phyloP scores from a whole-genome alignment of 2,113 vertebrate genomes.

The Myrmecophaga tridactyla region DNA sequence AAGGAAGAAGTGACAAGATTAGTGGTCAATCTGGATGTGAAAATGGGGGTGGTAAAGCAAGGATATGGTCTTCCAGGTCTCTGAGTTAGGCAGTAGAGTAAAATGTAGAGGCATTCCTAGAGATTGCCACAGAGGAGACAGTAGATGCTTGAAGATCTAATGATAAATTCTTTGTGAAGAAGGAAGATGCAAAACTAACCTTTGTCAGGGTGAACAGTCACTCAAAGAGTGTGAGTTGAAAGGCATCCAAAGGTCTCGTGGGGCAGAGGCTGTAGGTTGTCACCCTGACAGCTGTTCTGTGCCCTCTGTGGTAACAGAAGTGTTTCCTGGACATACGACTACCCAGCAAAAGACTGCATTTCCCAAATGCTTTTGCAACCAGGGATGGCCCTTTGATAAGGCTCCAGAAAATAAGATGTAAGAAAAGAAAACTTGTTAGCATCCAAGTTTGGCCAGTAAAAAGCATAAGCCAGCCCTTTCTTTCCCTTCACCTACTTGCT shows the following conservation, averaged over 20 bases:
- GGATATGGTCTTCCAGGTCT: not conserved
- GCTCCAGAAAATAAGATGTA: not conserved
- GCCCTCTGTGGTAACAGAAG: not conserved
- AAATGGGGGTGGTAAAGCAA: not conserved
- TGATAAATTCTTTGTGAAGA: not conserved
- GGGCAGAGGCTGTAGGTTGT: not conserved
- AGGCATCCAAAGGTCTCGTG: not conserved
- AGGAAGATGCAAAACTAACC: not conserved
- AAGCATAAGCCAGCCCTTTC: not conserved
- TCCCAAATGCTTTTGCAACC: not conserved
- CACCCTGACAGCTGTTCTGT: not conserved
- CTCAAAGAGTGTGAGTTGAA: not conserved
- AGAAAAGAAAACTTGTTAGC: not conserved
- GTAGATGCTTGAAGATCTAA: not conserved
- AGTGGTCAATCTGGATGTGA: not conserved
- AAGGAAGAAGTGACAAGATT: not conserved
- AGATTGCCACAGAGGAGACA: not conserved
- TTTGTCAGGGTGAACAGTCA: no score
- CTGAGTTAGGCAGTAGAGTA: no score
- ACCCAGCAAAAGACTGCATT: not conserved
- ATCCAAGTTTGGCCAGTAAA: not conserved
- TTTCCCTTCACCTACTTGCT: not conserved
- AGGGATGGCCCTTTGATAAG: not conserved
- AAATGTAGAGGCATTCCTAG: accelerated
- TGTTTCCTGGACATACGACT: not conserved